Evolutionary conservation across 1,140 invertebrate species (phyloP), one percentile per base, ranked within the genome.

Genomic region (Philaenus spumarius): DNA sequence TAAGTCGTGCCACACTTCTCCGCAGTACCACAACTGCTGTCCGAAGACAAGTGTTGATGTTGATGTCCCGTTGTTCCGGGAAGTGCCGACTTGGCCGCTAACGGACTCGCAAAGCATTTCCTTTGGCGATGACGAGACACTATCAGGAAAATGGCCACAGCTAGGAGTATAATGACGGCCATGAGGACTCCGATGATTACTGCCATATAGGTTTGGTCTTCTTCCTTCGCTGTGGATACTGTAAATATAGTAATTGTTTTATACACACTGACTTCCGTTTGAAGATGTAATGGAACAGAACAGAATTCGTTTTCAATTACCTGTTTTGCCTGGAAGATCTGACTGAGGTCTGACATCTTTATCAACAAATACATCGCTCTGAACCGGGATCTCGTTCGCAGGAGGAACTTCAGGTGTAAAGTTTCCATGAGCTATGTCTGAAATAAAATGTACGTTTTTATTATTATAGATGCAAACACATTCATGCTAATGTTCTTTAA

Each of bases 181-280:
- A 84, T 85, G 35, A 93, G 73, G 0, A 89, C 84, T 1, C 89
- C 87, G 47, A 93, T 86, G 43, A 91, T 84, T 57, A 93, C 80
- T 4, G 87, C 89, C 76, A 93, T 83, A 73, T 88, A 86, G 1
- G 85, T 78, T 6, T 87, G 82, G 60, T 87, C 85, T 63, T 87
- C 84, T 65, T 84, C 79, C 50, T 81, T 80, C 0, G 82, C 82
- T 1, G 81, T 82, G 2, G 83, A 80, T 46, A 86, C 79, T 34
- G 66, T 1, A 59, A 62, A 9, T 12, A 26, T n/a, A n/a, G 22
- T 22, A 22, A 20, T 48, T 7, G 46, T 19, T 45, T 45, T 6
- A 9, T 7, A 17, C 6, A 6, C 12, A 23, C 3, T 48, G 7
- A 23, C 11, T 48, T 20, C 15, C 7, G 6, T 45, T 45, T 11